phyloP scores from a whole-genome alignment of 2,888 invertebrate species.

The Caenorhabditis wallacei region DNA sequence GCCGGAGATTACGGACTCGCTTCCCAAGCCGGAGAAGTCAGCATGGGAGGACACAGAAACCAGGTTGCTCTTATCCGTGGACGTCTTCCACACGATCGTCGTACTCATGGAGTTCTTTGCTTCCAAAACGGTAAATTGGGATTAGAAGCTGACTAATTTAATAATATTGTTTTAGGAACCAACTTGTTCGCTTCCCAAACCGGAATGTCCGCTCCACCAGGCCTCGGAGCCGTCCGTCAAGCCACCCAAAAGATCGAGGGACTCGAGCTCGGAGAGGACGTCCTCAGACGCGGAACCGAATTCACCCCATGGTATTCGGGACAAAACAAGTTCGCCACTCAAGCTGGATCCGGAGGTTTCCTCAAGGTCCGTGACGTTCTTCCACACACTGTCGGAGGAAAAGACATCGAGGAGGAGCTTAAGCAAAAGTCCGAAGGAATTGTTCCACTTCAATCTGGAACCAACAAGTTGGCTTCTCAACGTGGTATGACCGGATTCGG shows the following conservation, averaged over 20 bases:
- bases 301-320: constrained; percentile 83
- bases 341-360: constrained; percentile 83
- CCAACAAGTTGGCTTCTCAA: constrained; percentile 85
- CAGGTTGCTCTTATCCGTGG: constrained; percentile 83
- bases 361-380: constrained; percentile 82
- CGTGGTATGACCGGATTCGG: constrained; percentile 86
- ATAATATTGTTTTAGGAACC: constrained; percentile 73
- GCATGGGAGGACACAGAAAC: constrained; percentile 82
- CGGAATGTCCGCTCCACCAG: constrained; percentile 82
- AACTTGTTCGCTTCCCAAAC: constrained; percentile 83
- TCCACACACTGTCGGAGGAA: constrained; percentile 81
- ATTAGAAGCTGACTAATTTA: neutral
- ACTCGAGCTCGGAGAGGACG: constrained; percentile 81
- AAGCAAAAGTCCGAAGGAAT: constrained; percentile 82
- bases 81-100: constrained; percentile 81
- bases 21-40: constrained; percentile 79
- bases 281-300: constrained; percentile 81
- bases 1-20: constrained; percentile 82
- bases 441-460: constrained; percentile 85
- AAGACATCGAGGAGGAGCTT: constrained; percentile 81
- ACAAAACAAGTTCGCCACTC: constrained; percentile 83
- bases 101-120: constrained; percentile 82
- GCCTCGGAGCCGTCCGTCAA: constrained; percentile 82
- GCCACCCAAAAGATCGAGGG: constrained; percentile 82
- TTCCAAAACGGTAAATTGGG: constrained; percentile 80